Conservation (phyloP, 2,888 invertebrate species). For the Agrilus biguttatus region DNA sequence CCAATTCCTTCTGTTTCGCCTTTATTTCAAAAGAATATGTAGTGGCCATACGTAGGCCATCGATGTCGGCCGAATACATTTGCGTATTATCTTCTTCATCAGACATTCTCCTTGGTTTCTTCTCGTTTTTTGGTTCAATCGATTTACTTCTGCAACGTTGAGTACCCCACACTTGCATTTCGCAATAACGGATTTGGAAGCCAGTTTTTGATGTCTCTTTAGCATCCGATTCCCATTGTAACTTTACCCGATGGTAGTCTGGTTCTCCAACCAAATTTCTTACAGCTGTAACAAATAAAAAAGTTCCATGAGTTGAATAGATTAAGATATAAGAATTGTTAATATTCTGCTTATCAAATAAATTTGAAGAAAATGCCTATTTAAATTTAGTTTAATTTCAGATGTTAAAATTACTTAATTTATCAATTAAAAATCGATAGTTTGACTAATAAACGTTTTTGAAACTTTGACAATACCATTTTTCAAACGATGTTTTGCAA, state of each 20-base stretch:
- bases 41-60: slow-evolving; percentile 66
- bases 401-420: too few species aligned
- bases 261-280: slow-evolving; percentile 49
- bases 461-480: too few species aligned
- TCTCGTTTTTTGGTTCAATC: slow-evolving; percentile 18
- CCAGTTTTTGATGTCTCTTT: slow-evolving; percentile 35
- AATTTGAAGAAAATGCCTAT: too few species aligned
- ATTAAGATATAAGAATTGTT: too few species aligned
- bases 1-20: slow-evolving; percentile 38
- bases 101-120: slow-evolving; percentile 11
- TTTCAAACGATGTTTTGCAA: too few species aligned
- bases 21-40: slow-evolving; percentile 68
- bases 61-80: slow-evolving; percentile 44
- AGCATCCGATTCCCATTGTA: slow-evolving; percentile 47
- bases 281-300: slow-evolving; percentile 34
- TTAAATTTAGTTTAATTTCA: too few species aligned
- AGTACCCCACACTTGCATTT: slow-evolving; percentile 64
- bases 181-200: slow-evolving; percentile 63
- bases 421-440: too few species aligned
- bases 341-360: too few species aligned
- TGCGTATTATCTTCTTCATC: slow-evolving; percentile 23
- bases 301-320: background rate
- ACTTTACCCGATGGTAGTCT: slow-evolving; percentile 48
- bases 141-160: slow-evolving; percentile 51
- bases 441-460: too few species aligned